A percentile compares a stretch with the other conserved stretches of the same genome.
These are phyloP conservation scores for Anas platyrhynchos DNA, from an alignment of 2,113 vertebrate genomes.

Conservation along the genomic window DNA sequence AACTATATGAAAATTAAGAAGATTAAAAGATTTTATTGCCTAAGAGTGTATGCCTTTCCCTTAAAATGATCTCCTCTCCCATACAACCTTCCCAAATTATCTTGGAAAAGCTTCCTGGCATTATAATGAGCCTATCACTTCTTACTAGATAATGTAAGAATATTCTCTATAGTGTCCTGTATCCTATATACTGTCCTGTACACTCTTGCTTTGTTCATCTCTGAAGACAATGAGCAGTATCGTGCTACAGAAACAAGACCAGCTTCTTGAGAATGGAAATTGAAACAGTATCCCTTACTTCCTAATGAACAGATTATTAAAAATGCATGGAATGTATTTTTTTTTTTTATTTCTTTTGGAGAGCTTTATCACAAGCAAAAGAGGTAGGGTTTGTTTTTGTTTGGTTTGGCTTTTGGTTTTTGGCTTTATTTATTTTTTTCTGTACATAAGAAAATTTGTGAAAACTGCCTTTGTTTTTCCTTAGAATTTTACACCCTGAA, in stretches of 20 bases:
- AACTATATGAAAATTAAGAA: background rate
- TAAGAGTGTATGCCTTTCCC: background rate
- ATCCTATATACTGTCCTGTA: background rate
- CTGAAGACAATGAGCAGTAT: background rate
- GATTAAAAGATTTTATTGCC: background rate
- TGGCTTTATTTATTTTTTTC: background rate
- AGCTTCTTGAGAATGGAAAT: background rate
- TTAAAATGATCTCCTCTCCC: background rate
- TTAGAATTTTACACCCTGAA: background rate
- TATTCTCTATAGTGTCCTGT: background rate
- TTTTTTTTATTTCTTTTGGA: background rate
- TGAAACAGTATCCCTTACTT: background rate
- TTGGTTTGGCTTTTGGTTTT: no score
- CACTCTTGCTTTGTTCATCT: background rate
- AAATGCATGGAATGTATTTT: background rate
- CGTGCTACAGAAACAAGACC: background rate
- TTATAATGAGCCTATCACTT: background rate
- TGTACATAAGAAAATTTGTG: background rate
- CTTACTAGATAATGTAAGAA: background rate
- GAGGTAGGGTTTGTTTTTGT: background rate
- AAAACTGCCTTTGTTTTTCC: background rate
- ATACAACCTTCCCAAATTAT: background rate
- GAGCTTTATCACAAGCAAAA: background rate
- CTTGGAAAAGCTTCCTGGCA: background rate
- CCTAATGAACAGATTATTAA: background rate